phyloP scores from a whole-genome alignment of 2,113 vertebrate species.

The Xyrauchen texanus region DNA sequence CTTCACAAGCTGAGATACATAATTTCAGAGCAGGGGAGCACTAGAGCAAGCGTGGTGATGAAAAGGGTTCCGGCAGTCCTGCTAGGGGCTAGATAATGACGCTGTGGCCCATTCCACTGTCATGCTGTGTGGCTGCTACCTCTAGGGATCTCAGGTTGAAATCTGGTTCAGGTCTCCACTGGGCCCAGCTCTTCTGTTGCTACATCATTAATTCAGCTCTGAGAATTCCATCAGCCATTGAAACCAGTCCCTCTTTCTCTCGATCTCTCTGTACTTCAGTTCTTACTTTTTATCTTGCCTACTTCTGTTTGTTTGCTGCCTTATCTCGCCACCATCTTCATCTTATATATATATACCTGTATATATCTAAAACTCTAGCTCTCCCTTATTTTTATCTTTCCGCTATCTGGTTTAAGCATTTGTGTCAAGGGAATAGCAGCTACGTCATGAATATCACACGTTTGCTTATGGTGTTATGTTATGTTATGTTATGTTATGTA shows the following conservation, averaged over 20 bases:
- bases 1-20: conserved; percentile 52
- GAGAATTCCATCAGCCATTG: conserved; percentile 59
- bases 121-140: conserved; percentile 57
- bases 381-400: conserved; percentile 11
- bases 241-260: conserved; percentile 27
- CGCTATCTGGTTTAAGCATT: neutral
- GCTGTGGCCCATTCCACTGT: conserved; percentile 27
- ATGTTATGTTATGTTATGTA: no score
- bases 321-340: conserved; percentile 6
- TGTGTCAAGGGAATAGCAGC: neutral
- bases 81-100: conserved; percentile 62
- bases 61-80: conserved; percentile 65
- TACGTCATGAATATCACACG: neutral
- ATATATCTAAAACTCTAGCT: neutral
- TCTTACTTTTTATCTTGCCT: conserved; percentile 13
- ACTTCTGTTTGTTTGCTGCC: conserved; percentile 4
- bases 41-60: conserved; percentile 66
- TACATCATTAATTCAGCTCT: conserved; percentile 74
- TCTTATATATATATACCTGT: no score
- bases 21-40: conserved; percentile 52
- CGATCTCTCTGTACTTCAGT: conserved; percentile 27
- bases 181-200: conserved; percentile 63
- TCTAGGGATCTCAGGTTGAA: conserved; percentile 75
- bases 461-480: no score
- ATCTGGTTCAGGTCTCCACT: conserved; percentile 76